A percentile compares a stretch with the other conserved stretches of the same genome.
Evolutionary conservation across 2,797 vertebrate species (phyloP).

Genomic region (Coccyzus lansbergi): DNA sequence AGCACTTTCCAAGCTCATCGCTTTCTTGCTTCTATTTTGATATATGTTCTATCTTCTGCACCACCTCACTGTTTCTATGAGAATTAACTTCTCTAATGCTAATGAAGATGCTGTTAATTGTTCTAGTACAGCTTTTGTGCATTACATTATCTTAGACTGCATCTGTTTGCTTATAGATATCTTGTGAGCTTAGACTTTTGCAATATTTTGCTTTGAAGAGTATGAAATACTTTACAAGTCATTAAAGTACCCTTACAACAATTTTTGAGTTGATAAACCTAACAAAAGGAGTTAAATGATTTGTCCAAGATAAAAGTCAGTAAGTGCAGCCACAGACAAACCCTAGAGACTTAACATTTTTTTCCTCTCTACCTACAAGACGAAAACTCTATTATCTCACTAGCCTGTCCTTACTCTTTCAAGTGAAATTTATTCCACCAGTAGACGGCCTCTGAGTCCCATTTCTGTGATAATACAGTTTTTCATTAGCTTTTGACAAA

Average conservation of each 20-base stretch:
- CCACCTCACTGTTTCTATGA: background rate
- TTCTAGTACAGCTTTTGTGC: background rate
- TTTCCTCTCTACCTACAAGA: background rate
- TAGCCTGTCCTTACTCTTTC: background rate
- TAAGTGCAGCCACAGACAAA: background rate
- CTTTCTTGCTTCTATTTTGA: background rate
- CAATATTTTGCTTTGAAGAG: background rate
- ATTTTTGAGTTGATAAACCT: background rate
- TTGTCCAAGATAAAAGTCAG: background rate
- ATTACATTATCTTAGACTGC: background rate
- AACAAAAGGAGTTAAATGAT: background rate
- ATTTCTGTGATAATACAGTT: background rate
- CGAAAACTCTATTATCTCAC: background rate
- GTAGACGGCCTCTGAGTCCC: background rate
- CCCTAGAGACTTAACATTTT: background rate
- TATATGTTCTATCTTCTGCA: background rate
- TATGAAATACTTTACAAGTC: background rate
- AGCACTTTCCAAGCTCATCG: background rate
- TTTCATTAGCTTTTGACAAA: slow-evolving; percentile 26
- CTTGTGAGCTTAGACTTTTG: background rate
- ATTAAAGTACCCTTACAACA: background rate
- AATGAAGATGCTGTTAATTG: background rate
- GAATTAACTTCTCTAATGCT: background rate
- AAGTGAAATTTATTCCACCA: background rate
- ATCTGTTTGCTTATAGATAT: background rate